phyloP scores from a whole-genome alignment of 2,113 vertebrate genomes.

The Agapornis roseicollis region DNA sequence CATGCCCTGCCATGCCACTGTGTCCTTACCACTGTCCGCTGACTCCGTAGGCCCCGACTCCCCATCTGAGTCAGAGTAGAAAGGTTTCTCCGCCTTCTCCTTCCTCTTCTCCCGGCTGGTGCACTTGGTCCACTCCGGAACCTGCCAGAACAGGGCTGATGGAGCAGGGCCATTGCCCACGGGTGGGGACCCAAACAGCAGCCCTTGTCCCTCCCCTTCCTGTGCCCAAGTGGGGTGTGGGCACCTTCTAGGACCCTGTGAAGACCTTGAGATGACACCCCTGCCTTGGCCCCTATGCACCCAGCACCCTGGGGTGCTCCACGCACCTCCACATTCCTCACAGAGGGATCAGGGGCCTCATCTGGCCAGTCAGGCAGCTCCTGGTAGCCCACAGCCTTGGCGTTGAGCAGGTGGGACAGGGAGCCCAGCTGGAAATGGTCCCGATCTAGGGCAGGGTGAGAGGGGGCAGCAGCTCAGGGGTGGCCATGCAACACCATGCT shows the following conservation, averaged over 20 bases:
- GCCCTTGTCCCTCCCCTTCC: background rate
- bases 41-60: slow-evolving; percentile 96
- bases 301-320: background rate
- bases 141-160: slow-evolving; percentile 70
- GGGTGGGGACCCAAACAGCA: background rate
- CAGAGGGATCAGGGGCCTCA: slow-evolving; percentile 92
- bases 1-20: background rate
- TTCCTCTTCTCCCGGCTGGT: slow-evolving; percentile 94
- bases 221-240: accelerated
- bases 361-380: slow-evolving; percentile 96
- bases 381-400: slow-evolving; percentile 96
- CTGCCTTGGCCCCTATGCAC: no score
- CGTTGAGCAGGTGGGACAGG: slow-evolving; percentile 92
- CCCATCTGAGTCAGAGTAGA: slow-evolving; percentile 95
- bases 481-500: background rate
- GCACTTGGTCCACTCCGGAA: slow-evolving; percentile 98
- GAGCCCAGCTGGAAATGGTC: slow-evolving; percentile 98
- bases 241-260: background rate
- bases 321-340: slow-evolving; percentile 96
- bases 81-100: slow-evolving; percentile 96
- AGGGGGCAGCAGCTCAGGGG: background rate
- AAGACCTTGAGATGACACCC: background rate
- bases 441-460: slow-evolving; percentile 76
- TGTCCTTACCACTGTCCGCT: slow-evolving; percentile 88
- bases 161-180: background rate